phyloP scores from a whole-genome alignment of 2,888 invertebrate species.

The Cantharis nigra region DNA sequence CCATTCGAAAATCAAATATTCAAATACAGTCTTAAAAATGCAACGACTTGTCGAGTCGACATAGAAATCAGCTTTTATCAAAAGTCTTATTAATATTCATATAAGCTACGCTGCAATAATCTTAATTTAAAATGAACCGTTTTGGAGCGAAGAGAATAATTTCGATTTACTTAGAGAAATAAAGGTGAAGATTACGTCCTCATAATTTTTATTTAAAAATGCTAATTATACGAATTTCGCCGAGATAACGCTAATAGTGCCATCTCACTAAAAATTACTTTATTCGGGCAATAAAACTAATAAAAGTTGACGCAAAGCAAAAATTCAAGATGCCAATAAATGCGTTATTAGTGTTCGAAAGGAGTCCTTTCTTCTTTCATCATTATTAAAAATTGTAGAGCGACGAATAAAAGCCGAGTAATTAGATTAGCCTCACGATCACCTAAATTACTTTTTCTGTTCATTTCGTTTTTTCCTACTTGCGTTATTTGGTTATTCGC shows the following conservation, averaged over 20 bases:
- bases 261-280: slow-evolving; percentile 2
- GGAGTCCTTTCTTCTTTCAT: slow-evolving; percentile 1
- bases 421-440: slow-evolving; percentile 21
- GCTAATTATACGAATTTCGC: slow-evolving; percentile 11
- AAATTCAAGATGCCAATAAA: slow-evolving; percentile 21
- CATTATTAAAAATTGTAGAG: slow-evolving; percentile 26
- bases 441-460: slow-evolving; percentile 19
- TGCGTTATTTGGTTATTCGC: neutral
- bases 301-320: slow-evolving; percentile 10
- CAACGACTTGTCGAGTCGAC: neutral
- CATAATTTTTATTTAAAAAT: slow-evolving; percentile 16
- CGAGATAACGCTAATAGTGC: neutral
- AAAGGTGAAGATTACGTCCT: slow-evolving; percentile 16
- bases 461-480: neutral
- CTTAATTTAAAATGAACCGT: slow-evolving; percentile 26
- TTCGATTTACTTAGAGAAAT: slow-evolving; percentile 10
- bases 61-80: slow-evolving; percentile 12
- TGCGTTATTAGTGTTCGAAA: slow-evolving; percentile 21
- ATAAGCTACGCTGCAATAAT: slow-evolving; percentile 27
- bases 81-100: slow-evolving; percentile 27
- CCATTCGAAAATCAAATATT: slow-evolving; percentile 9
- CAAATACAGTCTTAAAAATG: slow-evolving; percentile 10
- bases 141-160: slow-evolving; percentile 23
- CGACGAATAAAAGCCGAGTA: slow-evolving; percentile 17
- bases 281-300: slow-evolving; percentile 11